Conservation (phyloP, 2,797 vertebrate species). For the Nannoperca australis region DNA sequence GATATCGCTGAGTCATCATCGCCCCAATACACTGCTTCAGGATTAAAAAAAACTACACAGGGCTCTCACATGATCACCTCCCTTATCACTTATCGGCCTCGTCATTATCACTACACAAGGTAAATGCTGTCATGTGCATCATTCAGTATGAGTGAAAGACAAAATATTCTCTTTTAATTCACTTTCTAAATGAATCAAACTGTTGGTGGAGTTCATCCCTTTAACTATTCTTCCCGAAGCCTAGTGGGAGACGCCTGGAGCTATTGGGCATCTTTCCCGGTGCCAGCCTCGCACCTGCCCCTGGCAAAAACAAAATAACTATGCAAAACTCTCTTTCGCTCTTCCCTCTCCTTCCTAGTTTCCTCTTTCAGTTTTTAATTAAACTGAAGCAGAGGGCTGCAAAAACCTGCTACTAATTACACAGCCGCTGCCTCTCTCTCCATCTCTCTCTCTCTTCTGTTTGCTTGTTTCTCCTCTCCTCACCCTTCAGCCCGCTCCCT, state of each 20-base stretch:
- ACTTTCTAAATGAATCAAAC: conserved; percentile 62
- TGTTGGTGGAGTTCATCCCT: conserved; percentile 63
- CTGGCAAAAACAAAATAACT: conserved; percentile 80
- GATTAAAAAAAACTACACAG: conserved; percentile 15
- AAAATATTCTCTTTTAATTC: conserved; percentile 45
- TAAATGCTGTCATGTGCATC: conserved; percentile 14
- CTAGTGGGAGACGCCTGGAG: conserved; percentile 67
- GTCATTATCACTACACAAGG: conserved; percentile 24
- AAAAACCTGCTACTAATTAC: conserved; percentile 83
- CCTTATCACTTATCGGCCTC: conserved; percentile 50
- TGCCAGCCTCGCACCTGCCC: conserved; percentile 75
- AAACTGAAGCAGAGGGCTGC: conserved; percentile 81
- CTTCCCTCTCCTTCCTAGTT: conserved; percentile 69
- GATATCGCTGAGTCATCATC: conserved; percentile 80
- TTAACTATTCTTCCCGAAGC: conserved; percentile 65
- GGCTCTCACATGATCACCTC: conserved; percentile 48
- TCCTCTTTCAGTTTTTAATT: conserved; percentile 82
- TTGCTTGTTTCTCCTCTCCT: conserved; percentile 58
- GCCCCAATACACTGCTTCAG: conserved; percentile 59
- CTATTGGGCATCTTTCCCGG: conserved; percentile 74
- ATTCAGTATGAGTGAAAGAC: conserved; percentile 9
- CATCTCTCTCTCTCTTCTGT: conserved; percentile 47
- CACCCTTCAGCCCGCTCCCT: conserved; percentile 35
- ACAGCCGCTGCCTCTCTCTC: conserved; percentile 74
- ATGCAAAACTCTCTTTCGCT: conserved; percentile 72